A percentile compares a stretch with the other conserved stretches of the same genome.
Conservation (phyloP, 2,113 vertebrate genomes). For the Amphilophus citrinellus region DNA sequence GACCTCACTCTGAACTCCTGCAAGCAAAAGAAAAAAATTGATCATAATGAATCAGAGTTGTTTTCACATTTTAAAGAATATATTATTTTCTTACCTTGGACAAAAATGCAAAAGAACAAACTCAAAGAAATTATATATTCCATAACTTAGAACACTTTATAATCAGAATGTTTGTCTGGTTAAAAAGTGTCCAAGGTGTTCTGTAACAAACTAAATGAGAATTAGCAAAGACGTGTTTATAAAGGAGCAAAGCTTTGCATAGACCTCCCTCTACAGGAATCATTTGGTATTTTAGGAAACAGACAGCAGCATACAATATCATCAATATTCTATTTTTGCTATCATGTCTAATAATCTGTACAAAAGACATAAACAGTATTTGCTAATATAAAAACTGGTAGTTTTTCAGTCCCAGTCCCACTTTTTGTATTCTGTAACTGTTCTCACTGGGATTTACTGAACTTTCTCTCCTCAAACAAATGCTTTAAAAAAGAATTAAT, state of each 20-base stretch:
- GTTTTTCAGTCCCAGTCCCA: neutral
- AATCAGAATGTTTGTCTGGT: too few relatives aligned
- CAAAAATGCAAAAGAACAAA: too few relatives aligned
- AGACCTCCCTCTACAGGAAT: neutral
- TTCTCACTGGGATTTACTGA: fast-evolving
- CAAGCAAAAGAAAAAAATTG: neutral
- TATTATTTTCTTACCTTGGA: neutral
- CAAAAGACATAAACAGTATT: neutral
- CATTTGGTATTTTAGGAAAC: fast-evolving
- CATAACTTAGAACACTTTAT: too few relatives aligned
- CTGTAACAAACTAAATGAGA: fast-evolving
- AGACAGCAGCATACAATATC: fast-evolving
- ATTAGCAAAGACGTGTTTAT: neutral
- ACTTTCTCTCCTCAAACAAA: fast-evolving
- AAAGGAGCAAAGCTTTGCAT: neutral
- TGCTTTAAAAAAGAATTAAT: too few relatives aligned
- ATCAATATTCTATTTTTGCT: fast-evolving
- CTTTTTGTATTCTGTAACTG: too few relatives aligned
- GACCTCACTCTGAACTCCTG: neutral
- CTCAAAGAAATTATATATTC: too few relatives aligned
- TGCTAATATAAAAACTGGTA: too few relatives aligned
- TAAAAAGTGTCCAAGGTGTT: too few relatives aligned
- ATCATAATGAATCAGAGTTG: fast-evolving
- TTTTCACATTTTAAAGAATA: neutral
- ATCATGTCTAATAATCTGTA: fast-evolving